Evolutionary conservation across 1,140 invertebrate genomes (phyloP).

Genomic region (Dendroctonus valens): DNA sequence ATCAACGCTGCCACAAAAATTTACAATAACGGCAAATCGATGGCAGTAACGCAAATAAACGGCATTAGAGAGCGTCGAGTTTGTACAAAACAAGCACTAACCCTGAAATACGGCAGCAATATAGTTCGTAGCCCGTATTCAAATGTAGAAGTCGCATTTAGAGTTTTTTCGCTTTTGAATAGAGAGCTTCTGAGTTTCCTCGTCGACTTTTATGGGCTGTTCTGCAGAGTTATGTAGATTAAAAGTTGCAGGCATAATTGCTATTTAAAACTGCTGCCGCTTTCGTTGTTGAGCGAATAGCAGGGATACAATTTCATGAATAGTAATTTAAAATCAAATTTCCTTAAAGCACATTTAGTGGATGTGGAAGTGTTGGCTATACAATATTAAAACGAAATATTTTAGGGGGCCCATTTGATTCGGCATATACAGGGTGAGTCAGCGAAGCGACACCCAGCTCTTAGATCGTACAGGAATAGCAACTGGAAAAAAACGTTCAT

Average conservation of each 20-base stretch:
- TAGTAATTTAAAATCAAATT: neutral
- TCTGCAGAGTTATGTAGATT: constrained; percentile 52
- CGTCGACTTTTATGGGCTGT: constrained; percentile 51
- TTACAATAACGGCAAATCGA: constrained; percentile 31
- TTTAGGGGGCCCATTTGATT: too few relatives aligned
- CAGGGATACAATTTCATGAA: constrained; percentile 37
- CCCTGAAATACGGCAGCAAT: constrained; percentile 26
- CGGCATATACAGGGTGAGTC: too few relatives aligned
- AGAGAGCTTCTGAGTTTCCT: constrained; percentile 47
- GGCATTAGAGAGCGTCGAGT: constrained; percentile 18
- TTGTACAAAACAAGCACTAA: constrained; percentile 34
- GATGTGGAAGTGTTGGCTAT: too few relatives aligned
- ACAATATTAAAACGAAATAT: too few relatives aligned
- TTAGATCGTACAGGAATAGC: too few relatives aligned
- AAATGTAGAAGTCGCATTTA: constrained; percentile 41
- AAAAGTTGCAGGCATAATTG: constrained; percentile 54
- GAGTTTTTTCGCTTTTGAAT: constrained; percentile 44
- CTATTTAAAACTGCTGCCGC: constrained; percentile 50
- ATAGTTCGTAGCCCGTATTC: constrained; percentile 37
- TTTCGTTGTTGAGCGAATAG: constrained; percentile 10
- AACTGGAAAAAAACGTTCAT: too few relatives aligned
- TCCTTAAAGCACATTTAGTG: too few relatives aligned
- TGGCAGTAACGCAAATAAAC: constrained; percentile 30
- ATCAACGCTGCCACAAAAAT: constrained; percentile 27
- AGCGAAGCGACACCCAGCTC: too few relatives aligned